Evolutionary conservation across 2,113 vertebrate genomes (phyloP).

Genomic region (Lagopus muta): DNA sequence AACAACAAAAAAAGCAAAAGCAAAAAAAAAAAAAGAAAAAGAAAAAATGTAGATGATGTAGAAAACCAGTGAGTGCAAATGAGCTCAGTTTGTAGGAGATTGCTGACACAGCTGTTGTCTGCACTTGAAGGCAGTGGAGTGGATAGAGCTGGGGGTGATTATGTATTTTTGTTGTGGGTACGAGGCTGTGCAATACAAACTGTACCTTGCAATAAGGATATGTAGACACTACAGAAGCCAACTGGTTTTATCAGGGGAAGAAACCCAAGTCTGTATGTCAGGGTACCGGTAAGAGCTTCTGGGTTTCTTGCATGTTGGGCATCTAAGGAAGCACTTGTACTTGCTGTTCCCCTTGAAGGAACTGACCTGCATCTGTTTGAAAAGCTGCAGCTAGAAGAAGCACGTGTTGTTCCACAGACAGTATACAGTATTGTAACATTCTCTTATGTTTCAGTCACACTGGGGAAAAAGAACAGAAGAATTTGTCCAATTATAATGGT

Average conservation of each 20-base stretch:
- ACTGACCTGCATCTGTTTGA: neutral
- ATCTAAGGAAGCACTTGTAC: neutral
- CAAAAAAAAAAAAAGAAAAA: too few species aligned
- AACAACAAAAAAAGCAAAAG: neutral
- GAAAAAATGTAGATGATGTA: neutral
- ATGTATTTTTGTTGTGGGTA: neutral
- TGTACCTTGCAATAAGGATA: neutral
- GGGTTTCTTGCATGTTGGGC: neutral
- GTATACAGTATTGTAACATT: rapidly evolving
- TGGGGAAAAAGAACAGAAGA: neutral
- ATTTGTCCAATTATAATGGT: neutral
- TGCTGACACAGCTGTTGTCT: neutral
- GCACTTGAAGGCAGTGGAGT: neutral
- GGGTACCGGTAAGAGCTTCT: neutral
- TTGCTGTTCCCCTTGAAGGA: neutral
- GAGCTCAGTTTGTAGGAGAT: neutral
- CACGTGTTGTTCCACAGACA: neutral
- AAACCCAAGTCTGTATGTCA: neutral
- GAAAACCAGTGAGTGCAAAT: neutral
- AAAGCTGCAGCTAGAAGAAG: neutral
- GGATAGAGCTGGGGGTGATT: neutral
- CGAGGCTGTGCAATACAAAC: neutral
- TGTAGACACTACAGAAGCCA: neutral
- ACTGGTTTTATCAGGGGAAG: neutral
- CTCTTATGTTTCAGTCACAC: neutral